Conservation (phyloP, 2,888 invertebrate species). For the Trisateles emortualis region DNA sequence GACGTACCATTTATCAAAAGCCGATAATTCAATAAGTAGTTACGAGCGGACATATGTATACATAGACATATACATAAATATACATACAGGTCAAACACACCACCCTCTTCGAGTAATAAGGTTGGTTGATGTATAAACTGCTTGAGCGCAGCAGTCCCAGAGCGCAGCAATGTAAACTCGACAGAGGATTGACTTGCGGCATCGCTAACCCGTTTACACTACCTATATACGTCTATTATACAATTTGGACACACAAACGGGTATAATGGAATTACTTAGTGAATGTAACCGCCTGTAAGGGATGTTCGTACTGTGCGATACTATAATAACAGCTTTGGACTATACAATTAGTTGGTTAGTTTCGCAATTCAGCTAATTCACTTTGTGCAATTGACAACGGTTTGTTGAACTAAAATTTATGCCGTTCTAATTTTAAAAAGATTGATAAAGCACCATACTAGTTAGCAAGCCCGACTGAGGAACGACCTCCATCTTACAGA, state of each 20-base stretch:
- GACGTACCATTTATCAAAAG: too few species aligned
- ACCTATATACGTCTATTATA: conserved; percentile 37
- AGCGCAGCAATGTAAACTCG: conserved; percentile 60
- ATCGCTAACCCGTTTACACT: conserved; percentile 54
- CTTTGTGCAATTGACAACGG: conserved; percentile 10
- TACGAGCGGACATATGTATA: too few species aligned
- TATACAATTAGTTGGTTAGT: conserved; percentile 13
- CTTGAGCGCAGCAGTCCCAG: conserved; percentile 18
- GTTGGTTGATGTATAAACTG: not conserved
- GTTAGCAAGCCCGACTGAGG: too few species aligned
- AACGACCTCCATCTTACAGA: too few species aligned
- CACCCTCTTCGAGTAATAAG: too few species aligned
- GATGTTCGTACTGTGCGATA: conserved; percentile 23
- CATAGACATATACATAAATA: too few species aligned
- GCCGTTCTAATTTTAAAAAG: not conserved
- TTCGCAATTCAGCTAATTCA: conserved; percentile 8
- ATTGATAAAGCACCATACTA: too few species aligned
- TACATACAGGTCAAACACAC: too few species aligned
- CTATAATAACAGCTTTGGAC: conserved; percentile 16
- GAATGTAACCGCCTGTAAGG: conserved; percentile 36
- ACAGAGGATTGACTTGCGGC: conserved; percentile 68
- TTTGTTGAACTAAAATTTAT: not conserved
- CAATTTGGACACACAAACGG: conserved; percentile 36
- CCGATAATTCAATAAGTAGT: too few species aligned
- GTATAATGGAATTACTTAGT: conserved; percentile 47